Conservation (phyloP, 2,797 vertebrate genomes). For the Neopelma chrysocephalum region DNA sequence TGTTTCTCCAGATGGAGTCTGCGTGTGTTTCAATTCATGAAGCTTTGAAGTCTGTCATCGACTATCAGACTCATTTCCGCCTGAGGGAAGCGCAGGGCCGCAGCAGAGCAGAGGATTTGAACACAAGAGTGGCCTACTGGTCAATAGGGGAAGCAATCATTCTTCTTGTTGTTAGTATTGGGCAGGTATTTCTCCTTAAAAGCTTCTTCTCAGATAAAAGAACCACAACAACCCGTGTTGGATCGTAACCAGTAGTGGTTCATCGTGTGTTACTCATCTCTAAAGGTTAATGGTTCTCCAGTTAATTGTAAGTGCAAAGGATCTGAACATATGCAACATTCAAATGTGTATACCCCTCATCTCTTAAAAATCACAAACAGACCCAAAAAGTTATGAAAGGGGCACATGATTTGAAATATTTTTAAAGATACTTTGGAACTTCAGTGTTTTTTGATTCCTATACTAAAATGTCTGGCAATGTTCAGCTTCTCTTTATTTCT, state of each 20-base stretch:
- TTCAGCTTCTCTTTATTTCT: slow-evolving; percentile 45
- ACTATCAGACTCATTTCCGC: slow-evolving; percentile 98
- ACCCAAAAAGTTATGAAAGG: slow-evolving; percentile 39
- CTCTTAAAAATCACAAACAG: slow-evolving; percentile 18
- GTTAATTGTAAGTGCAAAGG: slow-evolving; percentile 69
- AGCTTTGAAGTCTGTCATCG: slow-evolving; percentile 95
- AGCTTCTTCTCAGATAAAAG: slow-evolving; percentile 99
- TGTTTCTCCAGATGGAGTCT: slow-evolving; percentile 90
- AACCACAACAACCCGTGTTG: slow-evolving; percentile 94
- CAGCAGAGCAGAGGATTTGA: slow-evolving; percentile 96
- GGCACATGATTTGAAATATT: slow-evolving; percentile 61
- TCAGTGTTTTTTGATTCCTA: slow-evolving; percentile 21
- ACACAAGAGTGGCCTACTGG: slow-evolving; percentile 97
- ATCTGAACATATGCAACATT: slow-evolving; percentile 70
- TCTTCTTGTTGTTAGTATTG: slow-evolving; percentile 95
- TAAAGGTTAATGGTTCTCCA: slow-evolving; percentile 57
- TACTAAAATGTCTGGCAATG: slow-evolving; percentile 30
- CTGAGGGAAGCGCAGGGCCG: slow-evolving; percentile 95
- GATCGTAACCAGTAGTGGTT: slow-evolving; percentile 83
- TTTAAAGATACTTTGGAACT: background rate
- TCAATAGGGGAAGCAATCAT: slow-evolving; percentile 96
- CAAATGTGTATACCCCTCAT: slow-evolving; percentile 43
- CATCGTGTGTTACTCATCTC: slow-evolving; percentile 46
- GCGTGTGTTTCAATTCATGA: slow-evolving; percentile 98
- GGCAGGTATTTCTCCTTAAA: slow-evolving; percentile 95